Evolutionary conservation across 2,797 vertebrate genomes (phyloP).

Genomic region (Acridotheres tristis): DNA sequence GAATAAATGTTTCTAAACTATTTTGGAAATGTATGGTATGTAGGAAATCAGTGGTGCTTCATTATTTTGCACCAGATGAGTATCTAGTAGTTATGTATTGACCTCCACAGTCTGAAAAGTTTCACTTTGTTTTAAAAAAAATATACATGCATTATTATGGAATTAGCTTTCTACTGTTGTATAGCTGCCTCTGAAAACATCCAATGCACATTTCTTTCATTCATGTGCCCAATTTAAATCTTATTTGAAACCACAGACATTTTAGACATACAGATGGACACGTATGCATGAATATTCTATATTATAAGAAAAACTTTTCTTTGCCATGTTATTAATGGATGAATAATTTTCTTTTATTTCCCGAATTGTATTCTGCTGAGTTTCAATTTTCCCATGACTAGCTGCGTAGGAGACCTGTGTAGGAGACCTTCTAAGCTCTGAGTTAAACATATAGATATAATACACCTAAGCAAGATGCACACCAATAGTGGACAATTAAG

Average conservation of each 20-base stretch:
- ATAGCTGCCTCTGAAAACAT: background rate
- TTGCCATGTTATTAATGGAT: background rate
- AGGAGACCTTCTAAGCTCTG: background rate
- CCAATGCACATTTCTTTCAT: background rate
- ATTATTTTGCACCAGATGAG: background rate
- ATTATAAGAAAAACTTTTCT: background rate
- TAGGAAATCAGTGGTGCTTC: background rate
- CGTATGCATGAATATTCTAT: background rate
- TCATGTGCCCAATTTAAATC: background rate
- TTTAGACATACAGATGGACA: background rate
- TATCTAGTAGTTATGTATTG: background rate
- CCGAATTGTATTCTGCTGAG: background rate
- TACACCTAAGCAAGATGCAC: background rate
- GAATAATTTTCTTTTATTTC: background rate
- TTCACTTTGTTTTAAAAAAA: background rate
- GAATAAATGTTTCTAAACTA: background rate
- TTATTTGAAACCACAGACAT: background rate
- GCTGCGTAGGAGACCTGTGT: background rate
- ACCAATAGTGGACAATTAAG: accelerated
- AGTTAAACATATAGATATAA: background rate
- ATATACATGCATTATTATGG: background rate
- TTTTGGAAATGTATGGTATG: background rate
- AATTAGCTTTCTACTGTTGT: background rate
- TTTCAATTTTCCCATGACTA: background rate
- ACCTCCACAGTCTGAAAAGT: background rate